Conservation (phyloP, 2,888 invertebrate species). For the Busseola fusca region DNA sequence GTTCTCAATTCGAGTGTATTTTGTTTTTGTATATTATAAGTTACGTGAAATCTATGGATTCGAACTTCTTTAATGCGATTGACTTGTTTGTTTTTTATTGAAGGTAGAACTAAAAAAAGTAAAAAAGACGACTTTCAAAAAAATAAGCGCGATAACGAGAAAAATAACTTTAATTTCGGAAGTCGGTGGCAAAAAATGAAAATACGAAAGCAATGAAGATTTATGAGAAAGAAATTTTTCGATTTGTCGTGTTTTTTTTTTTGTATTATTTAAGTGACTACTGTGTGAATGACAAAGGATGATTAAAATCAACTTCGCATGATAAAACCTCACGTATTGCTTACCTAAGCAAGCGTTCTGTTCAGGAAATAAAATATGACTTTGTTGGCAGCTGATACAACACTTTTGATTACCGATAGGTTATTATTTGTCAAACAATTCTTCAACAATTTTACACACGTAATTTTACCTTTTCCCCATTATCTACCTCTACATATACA, state of each 20-base stretch:
- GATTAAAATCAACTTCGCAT: not conserved
- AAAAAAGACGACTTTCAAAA: not conserved
- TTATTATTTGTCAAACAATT: not conserved
- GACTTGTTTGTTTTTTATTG: not conserved
- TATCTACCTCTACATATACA: too few relatives aligned
- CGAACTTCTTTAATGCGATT: not conserved
- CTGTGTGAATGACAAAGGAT: not conserved
- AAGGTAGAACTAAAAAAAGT: not conserved
- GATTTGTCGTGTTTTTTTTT: not conserved
- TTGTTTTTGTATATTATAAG: too few relatives aligned
- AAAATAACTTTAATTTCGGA: too few relatives aligned
- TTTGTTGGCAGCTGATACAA: constrained; percentile 15
- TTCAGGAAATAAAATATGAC: constrained; percentile 21
- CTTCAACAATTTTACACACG: not conserved
- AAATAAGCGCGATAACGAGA: not conserved
- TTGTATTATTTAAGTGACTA: not conserved
- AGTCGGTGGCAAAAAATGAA: too few relatives aligned
- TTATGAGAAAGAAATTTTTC: not conserved
- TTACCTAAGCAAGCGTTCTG: constrained; percentile 10
- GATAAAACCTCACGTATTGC: constrained; percentile 42
- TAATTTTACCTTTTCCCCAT: too few relatives aligned
- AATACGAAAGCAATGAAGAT: too few relatives aligned
- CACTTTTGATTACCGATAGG: not conserved
- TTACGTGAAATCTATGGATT: not conserved
- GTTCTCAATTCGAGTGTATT: not conserved